Evolutionary conservation across 2,797 vertebrate species (phyloP).

Genomic region (Prunella strophiata): DNA sequence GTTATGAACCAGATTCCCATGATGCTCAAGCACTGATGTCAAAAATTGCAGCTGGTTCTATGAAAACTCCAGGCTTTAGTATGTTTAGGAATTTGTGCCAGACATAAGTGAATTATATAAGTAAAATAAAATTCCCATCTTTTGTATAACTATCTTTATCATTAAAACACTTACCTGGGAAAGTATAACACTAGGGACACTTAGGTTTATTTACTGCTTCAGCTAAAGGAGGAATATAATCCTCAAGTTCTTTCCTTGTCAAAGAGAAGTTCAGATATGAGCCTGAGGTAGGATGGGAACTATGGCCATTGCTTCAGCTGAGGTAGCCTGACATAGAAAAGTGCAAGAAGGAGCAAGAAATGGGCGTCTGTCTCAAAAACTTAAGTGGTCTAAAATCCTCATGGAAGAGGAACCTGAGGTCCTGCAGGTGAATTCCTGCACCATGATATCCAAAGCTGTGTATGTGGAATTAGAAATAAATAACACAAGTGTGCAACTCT

Average conservation of each 20-base stretch:
- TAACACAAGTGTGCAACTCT: not conserved
- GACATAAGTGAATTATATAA: not conserved
- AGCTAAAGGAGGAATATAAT: not conserved
- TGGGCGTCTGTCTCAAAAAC: fast-evolving
- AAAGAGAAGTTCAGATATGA: not conserved
- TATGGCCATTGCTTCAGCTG: not conserved
- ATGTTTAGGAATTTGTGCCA: not conserved
- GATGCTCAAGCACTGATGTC: not conserved
- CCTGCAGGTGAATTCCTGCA: not conserved
- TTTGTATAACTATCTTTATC: not conserved
- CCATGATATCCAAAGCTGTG: not conserved
- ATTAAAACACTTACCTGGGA: not conserved
- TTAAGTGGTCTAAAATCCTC: not conserved
- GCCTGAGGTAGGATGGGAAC: not conserved
- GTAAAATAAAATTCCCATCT: not conserved
- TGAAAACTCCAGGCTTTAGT: not conserved
- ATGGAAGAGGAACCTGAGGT: not conserved
- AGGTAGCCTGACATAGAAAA: not conserved
- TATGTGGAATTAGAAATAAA: not conserved
- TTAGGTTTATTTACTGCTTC: not conserved
- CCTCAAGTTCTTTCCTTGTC: not conserved
- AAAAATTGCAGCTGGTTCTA: not conserved
- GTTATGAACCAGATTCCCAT: not conserved
- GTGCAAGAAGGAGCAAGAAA: not conserved
- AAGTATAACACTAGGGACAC: not conserved